Evolutionary conservation across 1,140 invertebrate genomes (phyloP), one percentile per base, ranked within the genome.

Genomic region (Drosophila jambulina): DNA sequence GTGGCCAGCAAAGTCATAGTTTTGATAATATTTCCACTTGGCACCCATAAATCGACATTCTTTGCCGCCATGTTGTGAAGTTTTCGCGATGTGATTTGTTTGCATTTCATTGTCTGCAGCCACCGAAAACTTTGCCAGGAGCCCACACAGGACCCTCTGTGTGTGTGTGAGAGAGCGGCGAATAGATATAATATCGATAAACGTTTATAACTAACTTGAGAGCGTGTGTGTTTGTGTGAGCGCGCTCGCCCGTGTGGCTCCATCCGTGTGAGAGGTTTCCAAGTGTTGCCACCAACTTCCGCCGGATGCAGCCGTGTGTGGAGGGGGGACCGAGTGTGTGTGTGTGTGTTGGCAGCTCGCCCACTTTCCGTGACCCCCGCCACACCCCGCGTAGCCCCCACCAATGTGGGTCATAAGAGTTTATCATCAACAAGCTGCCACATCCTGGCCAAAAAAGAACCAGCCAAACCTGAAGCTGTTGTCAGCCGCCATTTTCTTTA

Each of bases 361-460:
- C 74, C 74, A 77, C 42, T 77, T 60, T 60, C 23, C 42, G 46
- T 40, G 38, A 49, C 43, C 71, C 43, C 46, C 45, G 10, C n/a
- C 7, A 8, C 15, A 15, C 10, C 61, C 36, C 34, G 21, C 6
- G 12, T 12, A 12, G 25, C 60, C 60, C 53, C 53, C 71, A 27
- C n/a, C 69, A 17, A 87, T 87, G 77, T 87, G 84, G 84, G 85
- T 88, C 85, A 88, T 77, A 84, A 78, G 85, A 87, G 84, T 87
- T 87, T 87, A 87, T 87, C 84, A 87, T 84, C 84, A 87, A 84
- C 84, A 87, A 86, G 82, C 83, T 87, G 80, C 83, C 84, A 88
- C 82, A 88, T 87, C 71, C 80, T 65, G 71, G 67, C 76, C 83
- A 79, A 83, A 79, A 87, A 69, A 43, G 43, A 59, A 74, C 49